These are phyloP conservation scores for Cryptophagus acutangulus DNA, from an alignment of 2,888 invertebrate genomes.

Conservation along the genomic window DNA sequence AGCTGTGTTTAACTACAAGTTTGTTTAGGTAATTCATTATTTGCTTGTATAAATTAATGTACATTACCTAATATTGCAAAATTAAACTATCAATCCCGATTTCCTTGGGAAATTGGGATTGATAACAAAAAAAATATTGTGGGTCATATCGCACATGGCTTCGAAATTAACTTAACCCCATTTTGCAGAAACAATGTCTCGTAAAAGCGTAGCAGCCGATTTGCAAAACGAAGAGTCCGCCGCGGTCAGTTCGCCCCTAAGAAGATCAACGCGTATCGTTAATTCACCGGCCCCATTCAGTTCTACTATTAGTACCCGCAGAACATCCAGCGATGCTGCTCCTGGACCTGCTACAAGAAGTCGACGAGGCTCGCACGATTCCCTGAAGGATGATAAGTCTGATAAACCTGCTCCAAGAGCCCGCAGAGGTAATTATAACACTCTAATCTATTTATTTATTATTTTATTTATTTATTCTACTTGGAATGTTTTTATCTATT, in stretches of 20 bases:
- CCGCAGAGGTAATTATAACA: slow-evolving; percentile 25
- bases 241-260: slow-evolving; percentile 22
- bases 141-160: no score
- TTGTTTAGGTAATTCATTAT: no score
- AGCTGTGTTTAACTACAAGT: no score
- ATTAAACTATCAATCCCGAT: no score
- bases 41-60: no score
- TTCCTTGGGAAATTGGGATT: no score
- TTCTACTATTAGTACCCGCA: slow-evolving; percentile 9
- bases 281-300: slow-evolving; percentile 13
- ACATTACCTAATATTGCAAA: no score
- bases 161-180: no score
- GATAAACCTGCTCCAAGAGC: slow-evolving; percentile 15
- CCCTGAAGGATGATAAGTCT: slow-evolving; percentile 14
- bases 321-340: slow-evolving; percentile 9
- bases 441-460: no score
- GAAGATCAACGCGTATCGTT: slow-evolving; percentile 26
- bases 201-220: slow-evolving; percentile 19
- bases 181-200: slow-evolving; percentile 22
- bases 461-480: no score
- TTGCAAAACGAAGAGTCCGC: slow-evolving; percentile 25
- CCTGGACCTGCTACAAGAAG: slow-evolving; percentile 14
- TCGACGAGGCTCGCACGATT: slow-evolving; percentile 12
- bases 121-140: no score
- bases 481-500: no score